Evolutionary conservation across 2,797 vertebrate genomes (phyloP).

Genomic region (Bucorvus abyssinicus): DNA sequence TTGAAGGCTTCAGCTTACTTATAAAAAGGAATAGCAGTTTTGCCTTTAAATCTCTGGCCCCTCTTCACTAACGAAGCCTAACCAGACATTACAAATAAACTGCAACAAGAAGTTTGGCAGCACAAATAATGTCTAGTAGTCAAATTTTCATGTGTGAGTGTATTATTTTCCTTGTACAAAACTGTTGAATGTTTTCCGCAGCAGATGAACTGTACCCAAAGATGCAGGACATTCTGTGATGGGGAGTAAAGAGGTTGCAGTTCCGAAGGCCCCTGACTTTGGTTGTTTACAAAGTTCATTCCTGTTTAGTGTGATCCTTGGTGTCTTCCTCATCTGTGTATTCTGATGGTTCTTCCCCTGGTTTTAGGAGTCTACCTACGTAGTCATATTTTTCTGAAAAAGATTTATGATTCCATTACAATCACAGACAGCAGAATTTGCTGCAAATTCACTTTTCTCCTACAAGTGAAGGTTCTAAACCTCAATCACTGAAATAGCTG

Average conservation of each 20-base stretch:
- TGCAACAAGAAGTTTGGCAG: slow-evolving; percentile 76
- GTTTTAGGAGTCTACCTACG: slow-evolving; percentile 95
- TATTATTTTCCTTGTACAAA: slow-evolving; percentile 74
- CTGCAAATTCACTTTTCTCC: not conserved
- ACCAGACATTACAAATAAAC: slow-evolving; percentile 75
- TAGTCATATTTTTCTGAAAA: slow-evolving; percentile 97
- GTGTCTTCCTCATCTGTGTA: slow-evolving; percentile 99
- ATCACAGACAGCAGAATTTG: slow-evolving; percentile 9
- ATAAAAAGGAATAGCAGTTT: slow-evolving; percentile 62
- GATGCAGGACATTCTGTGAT: slow-evolving; percentile 73
- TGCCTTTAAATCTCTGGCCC: slow-evolving; percentile 69
- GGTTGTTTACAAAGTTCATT: slow-evolving; percentile 89
- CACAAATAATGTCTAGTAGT: slow-evolving; percentile 76
- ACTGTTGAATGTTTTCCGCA: slow-evolving; percentile 76
- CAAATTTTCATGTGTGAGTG: slow-evolving; percentile 75
- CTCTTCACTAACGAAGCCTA: slow-evolving; percentile 65
- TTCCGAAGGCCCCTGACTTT: slow-evolving; percentile 90
- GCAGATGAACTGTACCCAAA: slow-evolving; percentile 75
- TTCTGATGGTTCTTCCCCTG: slow-evolving; percentile 97
- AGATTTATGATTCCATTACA: slow-evolving; percentile 53
- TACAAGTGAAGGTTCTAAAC: not conserved
- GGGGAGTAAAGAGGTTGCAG: slow-evolving; percentile 78
- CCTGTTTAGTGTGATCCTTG: slow-evolving; percentile 97
- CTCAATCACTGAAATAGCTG: not conserved
- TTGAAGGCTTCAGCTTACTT: slow-evolving; percentile 63